phyloP scores from a whole-genome alignment of 2,888 invertebrate genomes.

The Erpobdella octoculata region DNA sequence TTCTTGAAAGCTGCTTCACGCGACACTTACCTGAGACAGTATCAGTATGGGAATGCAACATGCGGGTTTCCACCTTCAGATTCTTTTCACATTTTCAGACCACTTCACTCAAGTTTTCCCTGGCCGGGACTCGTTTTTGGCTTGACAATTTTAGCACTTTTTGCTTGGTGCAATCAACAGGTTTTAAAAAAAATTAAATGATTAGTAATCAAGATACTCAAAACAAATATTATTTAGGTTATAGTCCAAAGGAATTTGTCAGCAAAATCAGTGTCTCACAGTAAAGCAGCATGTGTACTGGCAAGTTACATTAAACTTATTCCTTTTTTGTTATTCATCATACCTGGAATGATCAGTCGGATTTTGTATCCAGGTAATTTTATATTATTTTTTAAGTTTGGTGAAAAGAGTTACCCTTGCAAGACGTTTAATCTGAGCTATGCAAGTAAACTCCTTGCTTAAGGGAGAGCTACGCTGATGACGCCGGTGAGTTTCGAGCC shows the following conservation, averaged over 20 bases:
- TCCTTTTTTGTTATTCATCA: conserved; percentile 54
- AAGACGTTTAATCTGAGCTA: too few relatives aligned
- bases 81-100: conserved; percentile 38
- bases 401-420: neutral
- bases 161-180: conserved; percentile 38
- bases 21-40: conserved; percentile 39
- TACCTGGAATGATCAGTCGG: conserved; percentile 55
- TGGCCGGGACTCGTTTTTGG: conserved; percentile 39
- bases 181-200: conserved; percentile 24
- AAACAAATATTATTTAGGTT: conserved; percentile 52
- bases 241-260: conserved; percentile 57
- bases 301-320: conserved; percentile 54
- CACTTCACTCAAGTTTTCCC: conserved; percentile 35
- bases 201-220: too few relatives aligned
- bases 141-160: conserved; percentile 34
- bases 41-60: conserved; percentile 30
- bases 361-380: conserved; percentile 52
- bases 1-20: conserved; percentile 51
- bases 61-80: conserved; percentile 38
- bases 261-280: conserved; percentile 55
- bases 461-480: too few relatives aligned
- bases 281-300: conserved; percentile 54
- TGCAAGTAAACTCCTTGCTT: too few relatives aligned
- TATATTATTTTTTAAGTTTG: neutral
- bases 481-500: too few relatives aligned